These are phyloP conservation scores for Cryptotermes secundus DNA, from an alignment of 1,140 invertebrate species.

Conservation along the genomic window DNA sequence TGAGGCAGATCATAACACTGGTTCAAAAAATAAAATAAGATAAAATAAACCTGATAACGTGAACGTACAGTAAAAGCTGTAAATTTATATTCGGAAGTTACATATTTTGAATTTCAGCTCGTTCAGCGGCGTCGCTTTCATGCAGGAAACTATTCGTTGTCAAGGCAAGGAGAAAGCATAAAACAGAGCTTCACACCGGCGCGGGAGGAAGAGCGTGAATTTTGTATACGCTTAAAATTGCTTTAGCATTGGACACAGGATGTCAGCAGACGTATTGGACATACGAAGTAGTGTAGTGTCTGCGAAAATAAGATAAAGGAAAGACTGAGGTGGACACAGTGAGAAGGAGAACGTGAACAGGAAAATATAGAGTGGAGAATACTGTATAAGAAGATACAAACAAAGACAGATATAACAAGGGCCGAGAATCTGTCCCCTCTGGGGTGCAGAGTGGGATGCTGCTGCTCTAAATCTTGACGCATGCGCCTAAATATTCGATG, in stretches of 20 bases:
- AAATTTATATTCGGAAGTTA: too few species aligned
- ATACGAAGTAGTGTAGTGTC: background rate
- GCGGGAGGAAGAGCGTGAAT: background rate
- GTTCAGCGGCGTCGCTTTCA: too few species aligned
- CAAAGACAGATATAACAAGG: background rate
- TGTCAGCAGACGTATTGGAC: background rate
- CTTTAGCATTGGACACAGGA: background rate
- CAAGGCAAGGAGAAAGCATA: too few species aligned
- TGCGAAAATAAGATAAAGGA: slow-evolving; percentile 15
- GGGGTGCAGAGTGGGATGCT: background rate
- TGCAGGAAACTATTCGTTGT: too few species aligned
- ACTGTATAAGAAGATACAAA: background rate
- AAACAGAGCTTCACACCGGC: too few species aligned
- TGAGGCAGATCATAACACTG: too few species aligned
- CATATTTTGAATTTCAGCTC: too few species aligned
- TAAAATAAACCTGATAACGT: too few species aligned
- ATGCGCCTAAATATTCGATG: background rate
- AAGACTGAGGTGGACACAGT: background rate
- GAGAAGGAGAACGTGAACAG: background rate
- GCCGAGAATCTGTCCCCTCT: too few species aligned
- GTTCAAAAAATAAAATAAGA: too few species aligned
- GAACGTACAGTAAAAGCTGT: too few species aligned
- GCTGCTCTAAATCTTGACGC: background rate
- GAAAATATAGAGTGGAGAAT: background rate
- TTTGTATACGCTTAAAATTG: background rate